Percentiles rank a stretch among this genome's conserved stretches.
Evolutionary conservation across 2,797 vertebrate species (phyloP).

Genomic region (Crocodylus rhombifer): DNA sequence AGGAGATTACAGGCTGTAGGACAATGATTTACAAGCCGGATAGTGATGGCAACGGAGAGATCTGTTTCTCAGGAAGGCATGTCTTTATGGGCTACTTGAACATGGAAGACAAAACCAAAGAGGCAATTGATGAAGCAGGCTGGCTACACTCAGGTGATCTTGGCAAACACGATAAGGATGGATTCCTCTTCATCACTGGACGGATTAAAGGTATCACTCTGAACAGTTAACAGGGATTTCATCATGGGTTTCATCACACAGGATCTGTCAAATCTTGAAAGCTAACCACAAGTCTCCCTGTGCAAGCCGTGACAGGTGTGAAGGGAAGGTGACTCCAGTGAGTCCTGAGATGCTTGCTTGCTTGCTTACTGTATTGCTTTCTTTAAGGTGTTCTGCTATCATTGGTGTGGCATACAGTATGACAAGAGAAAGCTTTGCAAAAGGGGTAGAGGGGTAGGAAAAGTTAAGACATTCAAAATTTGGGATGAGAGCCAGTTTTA

Average conservation of each 20-base stretch:
- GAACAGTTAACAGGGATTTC: background rate
- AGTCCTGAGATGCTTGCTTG: background rate
- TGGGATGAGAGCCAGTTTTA: too few species aligned
- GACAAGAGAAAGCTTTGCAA: background rate
- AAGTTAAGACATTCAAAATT: background rate
- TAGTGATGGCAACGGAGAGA: conserved; percentile 85
- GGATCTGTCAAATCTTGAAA: fast-evolving
- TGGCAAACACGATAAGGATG: conserved; percentile 86
- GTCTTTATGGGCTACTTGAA: conserved; percentile 98
- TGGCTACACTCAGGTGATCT: conserved; percentile 97
- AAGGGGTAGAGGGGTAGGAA: background rate
- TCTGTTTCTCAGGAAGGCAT: conserved; percentile 95
- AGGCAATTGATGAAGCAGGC: conserved; percentile 87
- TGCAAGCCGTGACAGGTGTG: too few species aligned
- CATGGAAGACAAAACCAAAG: conserved; percentile 87
- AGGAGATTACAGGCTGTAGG: conserved; percentile 84
- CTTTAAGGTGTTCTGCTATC: background rate
- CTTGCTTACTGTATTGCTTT: too few species aligned
- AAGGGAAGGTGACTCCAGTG: too few species aligned
- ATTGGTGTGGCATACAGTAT: fast-evolving
- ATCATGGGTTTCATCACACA: fast-evolving
- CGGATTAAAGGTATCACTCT: conserved; percentile 90
- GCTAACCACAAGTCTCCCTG: too few species aligned
- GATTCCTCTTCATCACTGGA: conserved; percentile 93
- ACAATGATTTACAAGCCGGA: conserved; percentile 86